Percentiles rank a stretch among this genome's conserved stretches.
phyloP scores from a whole-genome alignment of 2,113 vertebrate species.

The Laterallus jamaicensis region DNA sequence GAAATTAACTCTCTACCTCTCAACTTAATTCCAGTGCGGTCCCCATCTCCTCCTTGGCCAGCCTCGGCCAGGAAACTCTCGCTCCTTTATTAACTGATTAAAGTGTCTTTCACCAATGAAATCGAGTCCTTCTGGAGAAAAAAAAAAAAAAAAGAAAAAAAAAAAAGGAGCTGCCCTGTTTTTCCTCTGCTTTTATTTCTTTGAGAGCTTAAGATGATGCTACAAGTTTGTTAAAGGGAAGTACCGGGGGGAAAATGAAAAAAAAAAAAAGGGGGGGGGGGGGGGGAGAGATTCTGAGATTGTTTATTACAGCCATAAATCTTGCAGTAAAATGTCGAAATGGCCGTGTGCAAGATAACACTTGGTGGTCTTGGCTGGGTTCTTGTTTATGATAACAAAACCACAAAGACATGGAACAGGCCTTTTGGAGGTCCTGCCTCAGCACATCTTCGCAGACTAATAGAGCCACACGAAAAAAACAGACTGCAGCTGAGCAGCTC shows the following conservation, averaged over 20 bases:
- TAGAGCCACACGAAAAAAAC: slow-evolving; percentile 63
- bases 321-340: slow-evolving; percentile 84
- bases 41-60: neutral
- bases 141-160: slow-evolving; percentile 29
- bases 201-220: slow-evolving; percentile 53
- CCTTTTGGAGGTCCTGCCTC: slow-evolving; percentile 78
- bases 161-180: slow-evolving; percentile 14
- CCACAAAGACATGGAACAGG: slow-evolving; percentile 83
- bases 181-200: slow-evolving; percentile 17
- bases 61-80: slow-evolving; percentile 33
- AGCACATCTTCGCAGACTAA: slow-evolving; percentile 73
- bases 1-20: slow-evolving; percentile 48
- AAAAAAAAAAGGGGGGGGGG: slow-evolving; percentile 2
- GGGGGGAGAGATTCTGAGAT: slow-evolving; percentile 65
- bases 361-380: slow-evolving; percentile 85
- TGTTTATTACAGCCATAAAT: slow-evolving; percentile 84
- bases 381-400: slow-evolving; percentile 84
- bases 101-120: slow-evolving; percentile 24
- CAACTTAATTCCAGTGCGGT: slow-evolving; percentile 24
- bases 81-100: slow-evolving; percentile 36
- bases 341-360: slow-evolving; percentile 83
- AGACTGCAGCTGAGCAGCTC: slow-evolving; percentile 50
- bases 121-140: neutral
- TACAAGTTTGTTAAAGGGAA: slow-evolving; percentile 71
- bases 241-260: slow-evolving; percentile 16